Conservation (phyloP, 2,113 vertebrate species). For the Rhombomys opimus region DNA sequence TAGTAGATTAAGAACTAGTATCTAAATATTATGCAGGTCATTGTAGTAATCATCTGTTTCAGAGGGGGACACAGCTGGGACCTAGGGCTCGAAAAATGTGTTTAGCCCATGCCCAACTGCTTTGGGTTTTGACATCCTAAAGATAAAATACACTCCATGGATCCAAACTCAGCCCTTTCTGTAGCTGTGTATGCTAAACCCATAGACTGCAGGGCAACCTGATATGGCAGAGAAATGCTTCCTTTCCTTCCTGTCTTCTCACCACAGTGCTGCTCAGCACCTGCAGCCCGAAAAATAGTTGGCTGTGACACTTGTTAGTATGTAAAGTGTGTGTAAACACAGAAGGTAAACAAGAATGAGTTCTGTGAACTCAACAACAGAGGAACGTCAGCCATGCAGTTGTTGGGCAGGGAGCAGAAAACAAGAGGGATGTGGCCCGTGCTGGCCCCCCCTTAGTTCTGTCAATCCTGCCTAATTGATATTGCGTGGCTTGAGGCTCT, state of each 20-base stretch:
- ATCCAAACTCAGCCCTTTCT: not conserved
- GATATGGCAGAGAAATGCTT: not conserved
- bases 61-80: not conserved
- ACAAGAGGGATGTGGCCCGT: too few species aligned
- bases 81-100: not conserved
- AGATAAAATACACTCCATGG: not conserved
- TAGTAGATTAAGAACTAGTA: not conserved
- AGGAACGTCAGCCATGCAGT: not conserved
- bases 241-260: not conserved
- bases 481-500: not conserved
- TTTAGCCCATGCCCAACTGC: not conserved
- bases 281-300: not conserved
- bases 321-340: not conserved
- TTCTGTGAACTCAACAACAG: not conserved
- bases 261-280: not conserved
- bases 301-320: not conserved
- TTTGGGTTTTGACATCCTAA: constrained; percentile 6
- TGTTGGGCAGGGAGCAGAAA: not conserved
- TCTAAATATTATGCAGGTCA: not conserved
- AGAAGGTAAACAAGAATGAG: not conserved
- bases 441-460: not conserved
- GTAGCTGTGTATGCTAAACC: not conserved
- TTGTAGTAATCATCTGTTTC: not conserved
- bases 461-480: not conserved
- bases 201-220: not conserved